Conservation (phyloP, 2,888 invertebrate genomes). For the Glyphotaelius pellucidus region DNA sequence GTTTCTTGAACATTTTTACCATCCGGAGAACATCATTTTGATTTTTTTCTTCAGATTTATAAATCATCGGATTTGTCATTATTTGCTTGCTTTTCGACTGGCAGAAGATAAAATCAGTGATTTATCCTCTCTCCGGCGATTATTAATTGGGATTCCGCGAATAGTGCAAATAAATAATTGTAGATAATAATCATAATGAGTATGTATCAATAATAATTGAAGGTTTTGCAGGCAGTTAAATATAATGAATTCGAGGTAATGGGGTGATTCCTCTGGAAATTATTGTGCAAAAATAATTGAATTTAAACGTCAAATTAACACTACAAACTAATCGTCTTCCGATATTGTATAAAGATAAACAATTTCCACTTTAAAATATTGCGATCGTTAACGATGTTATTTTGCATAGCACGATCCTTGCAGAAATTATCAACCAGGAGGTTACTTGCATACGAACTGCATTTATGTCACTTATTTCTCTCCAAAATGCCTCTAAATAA, state of each 20-base stretch:
- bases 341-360: not conserved
- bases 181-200: not conserved
- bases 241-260: conserved; percentile 2
- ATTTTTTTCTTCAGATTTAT: not conserved
- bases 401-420: conserved; percentile 22
- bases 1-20: not conserved
- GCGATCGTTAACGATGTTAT: not conserved
- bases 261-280: not conserved
- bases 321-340: not conserved
- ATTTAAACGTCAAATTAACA: conserved; percentile 24
- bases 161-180: not conserved
- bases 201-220: not conserved
- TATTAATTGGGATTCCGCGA: not conserved
- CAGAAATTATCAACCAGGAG: conserved; percentile 21
- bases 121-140: not conserved
- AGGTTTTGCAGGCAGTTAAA: not conserved
- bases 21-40: not conserved
- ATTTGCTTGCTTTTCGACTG: not conserved
- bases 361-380: not conserved
- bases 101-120: not conserved
- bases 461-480: conserved; percentile 17
- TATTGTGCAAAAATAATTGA: not conserved
- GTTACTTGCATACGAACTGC: conserved; percentile 56
- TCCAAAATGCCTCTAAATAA: conserved; percentile 41
- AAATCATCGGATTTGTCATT: not conserved